phyloP scores from a whole-genome alignment of 2,113 vertebrate genomes.

The Passer domesticus region DNA sequence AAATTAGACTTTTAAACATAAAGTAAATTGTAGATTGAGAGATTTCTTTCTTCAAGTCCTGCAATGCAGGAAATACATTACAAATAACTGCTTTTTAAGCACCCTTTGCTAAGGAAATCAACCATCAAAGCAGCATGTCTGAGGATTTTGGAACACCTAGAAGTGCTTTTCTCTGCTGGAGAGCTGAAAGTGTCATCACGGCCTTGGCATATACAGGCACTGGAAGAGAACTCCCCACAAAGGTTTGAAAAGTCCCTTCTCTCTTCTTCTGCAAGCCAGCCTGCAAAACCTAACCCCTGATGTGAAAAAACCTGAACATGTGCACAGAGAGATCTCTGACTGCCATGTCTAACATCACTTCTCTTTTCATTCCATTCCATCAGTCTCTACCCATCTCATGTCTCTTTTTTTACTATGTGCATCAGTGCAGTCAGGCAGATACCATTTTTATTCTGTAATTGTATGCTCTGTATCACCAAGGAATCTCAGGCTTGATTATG shows the following conservation, averaged over 20 bases:
- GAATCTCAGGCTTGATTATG: not conserved
- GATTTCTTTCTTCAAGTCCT: not conserved
- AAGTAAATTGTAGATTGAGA: not conserved
- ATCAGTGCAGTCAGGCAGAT: not conserved
- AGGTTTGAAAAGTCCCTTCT: not conserved
- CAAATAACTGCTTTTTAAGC: not conserved
- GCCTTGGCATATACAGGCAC: not conserved
- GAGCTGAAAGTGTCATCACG: not conserved
- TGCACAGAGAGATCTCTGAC: not conserved
- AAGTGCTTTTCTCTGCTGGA: not conserved
- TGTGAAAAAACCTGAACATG: not conserved
- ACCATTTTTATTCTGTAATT: not conserved
- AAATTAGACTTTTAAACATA: not conserved
- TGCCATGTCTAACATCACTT: not conserved
- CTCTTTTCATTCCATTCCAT: not conserved
- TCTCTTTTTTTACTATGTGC: not conserved
- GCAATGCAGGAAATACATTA: not conserved
- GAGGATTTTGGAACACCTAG: not conserved
- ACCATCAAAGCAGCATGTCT: not conserved
- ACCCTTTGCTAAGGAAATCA: not conserved
- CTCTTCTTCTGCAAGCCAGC: not conserved
- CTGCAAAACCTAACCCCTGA: not conserved
- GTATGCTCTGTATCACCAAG: not conserved
- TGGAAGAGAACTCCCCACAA: not conserved
- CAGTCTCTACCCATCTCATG: not conserved